Percentiles rank a stretch among this genome's conserved stretches.
These are phyloP conservation scores for Erinaceus europaeus DNA, from an alignment of 2,113 vertebrate species.

Conservation along the genomic window DNA sequence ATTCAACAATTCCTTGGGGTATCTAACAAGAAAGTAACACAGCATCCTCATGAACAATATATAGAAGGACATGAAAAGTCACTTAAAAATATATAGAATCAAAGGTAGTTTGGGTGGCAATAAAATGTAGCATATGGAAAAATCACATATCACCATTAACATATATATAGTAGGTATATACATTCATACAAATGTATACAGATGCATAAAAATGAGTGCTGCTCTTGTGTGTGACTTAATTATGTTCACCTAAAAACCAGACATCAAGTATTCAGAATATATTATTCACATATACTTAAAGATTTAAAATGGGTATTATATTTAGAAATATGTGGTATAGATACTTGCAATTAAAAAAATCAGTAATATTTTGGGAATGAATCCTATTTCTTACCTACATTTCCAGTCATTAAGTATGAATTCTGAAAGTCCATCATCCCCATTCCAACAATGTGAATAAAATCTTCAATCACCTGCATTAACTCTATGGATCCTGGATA, in stretches of 20 bases:
- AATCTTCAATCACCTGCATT: conserved; percentile 99
- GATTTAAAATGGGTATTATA: not conserved
- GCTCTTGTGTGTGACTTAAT: not conserved
- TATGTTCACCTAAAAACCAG: not conserved
- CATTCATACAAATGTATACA: not conserved
- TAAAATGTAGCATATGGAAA: not conserved
- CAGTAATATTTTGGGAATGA: conserved; percentile 69
- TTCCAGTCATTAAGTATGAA: conserved; percentile 99
- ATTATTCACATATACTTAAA: not conserved
- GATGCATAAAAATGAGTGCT: not conserved
- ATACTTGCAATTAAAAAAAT: conserved; percentile 78
- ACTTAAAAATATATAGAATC: not conserved
- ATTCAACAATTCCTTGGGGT: not conserved
- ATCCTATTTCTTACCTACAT: conserved; percentile 94
- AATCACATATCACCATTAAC: not conserved
- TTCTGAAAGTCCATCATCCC: conserved; percentile 99
- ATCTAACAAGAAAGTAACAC: not conserved
- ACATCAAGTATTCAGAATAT: not conserved
- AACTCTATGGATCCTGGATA: conserved; percentile 97
- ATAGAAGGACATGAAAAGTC: not conserved
- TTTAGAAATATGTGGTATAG: not conserved
- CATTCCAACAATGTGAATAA: conserved; percentile 99
- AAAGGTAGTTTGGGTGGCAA: no score
- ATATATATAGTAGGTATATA: not conserved
- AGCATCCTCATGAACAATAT: not conserved